Evolutionary conservation across 2,797 vertebrate genomes (phyloP).

Genomic region (Naso thynnoides): DNA sequence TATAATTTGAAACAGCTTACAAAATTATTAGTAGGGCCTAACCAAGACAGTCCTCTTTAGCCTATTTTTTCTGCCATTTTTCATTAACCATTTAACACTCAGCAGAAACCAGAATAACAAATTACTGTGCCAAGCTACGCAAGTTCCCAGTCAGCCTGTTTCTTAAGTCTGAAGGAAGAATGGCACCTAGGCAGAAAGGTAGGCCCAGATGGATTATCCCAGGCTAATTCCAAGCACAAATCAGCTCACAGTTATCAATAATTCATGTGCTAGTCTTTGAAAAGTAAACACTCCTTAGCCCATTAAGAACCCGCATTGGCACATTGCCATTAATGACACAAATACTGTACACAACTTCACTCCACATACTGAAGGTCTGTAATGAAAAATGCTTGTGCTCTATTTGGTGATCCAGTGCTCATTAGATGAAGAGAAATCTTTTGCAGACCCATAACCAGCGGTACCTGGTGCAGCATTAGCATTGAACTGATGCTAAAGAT

Average conservation of each 20-base stretch:
- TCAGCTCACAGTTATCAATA: slow-evolving; percentile 77
- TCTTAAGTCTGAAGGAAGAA: slow-evolving; percentile 61
- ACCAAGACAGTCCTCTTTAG: slow-evolving; percentile 6
- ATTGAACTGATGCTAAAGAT: slow-evolving; percentile 68
- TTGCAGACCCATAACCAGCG: slow-evolving; percentile 46
- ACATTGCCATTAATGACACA: slow-evolving; percentile 49
- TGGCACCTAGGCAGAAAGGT: slow-evolving; percentile 52
- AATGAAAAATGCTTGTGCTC: slow-evolving; percentile 30
- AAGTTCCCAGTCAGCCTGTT: slow-evolving; percentile 60
- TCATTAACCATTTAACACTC: slow-evolving; percentile 45
- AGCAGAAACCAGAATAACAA: slow-evolving; percentile 61
- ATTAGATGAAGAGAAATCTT: slow-evolving; percentile 63
- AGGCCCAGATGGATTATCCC: slow-evolving; percentile 70
- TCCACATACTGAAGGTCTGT: slow-evolving; percentile 46
- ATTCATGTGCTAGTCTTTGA: slow-evolving; percentile 80
- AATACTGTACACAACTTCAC: slow-evolving; percentile 49
- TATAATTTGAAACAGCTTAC: too few species aligned
- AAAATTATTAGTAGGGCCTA: slow-evolving; percentile 23
- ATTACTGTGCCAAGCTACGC: slow-evolving; percentile 44
- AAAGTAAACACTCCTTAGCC: slow-evolving; percentile 80
- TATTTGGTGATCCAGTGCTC: slow-evolving; percentile 71
- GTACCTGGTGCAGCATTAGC: slow-evolving; percentile 70
- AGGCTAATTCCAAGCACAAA: slow-evolving; percentile 74
- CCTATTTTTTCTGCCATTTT: slow-evolving; percentile 31
- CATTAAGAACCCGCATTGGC: slow-evolving; percentile 75